These are phyloP conservation scores for Crepidodera aurea DNA, from an alignment of 2,888 invertebrate genomes.

Conservation along the genomic window DNA sequence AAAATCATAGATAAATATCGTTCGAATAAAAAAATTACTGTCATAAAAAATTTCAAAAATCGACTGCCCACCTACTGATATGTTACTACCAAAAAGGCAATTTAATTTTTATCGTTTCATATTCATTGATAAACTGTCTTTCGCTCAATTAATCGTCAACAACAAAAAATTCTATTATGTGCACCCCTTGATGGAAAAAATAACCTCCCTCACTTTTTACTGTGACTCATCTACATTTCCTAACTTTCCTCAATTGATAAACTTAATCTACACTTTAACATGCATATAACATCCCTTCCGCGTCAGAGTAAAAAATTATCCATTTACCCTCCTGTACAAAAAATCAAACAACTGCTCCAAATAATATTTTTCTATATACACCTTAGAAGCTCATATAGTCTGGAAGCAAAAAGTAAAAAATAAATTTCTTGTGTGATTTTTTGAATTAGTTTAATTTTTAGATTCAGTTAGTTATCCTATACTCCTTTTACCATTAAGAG, in stretches of 20 bases:
- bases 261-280: constrained; percentile 30
- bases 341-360: constrained; percentile 27
- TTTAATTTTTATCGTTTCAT: no score
- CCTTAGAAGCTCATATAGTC: constrained; percentile 32
- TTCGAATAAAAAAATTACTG: no score
- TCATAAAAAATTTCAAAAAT: no score
- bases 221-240: constrained; percentile 15
- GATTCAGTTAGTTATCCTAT: no score
- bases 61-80: no score
- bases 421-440: no score
- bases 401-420: neutral
- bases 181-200: neutral
- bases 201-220: neutral
- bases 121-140: neutral
- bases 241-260: constrained; percentile 20
- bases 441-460: no score
- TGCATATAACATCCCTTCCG: constrained; percentile 25
- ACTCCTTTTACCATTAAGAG: no score
- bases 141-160: neutral
- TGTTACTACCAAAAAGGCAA: no score
- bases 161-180: neutral
- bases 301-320: constrained; percentile 28
- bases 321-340: constrained; percentile 20
- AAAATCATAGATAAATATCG: no score
- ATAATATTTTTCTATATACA: constrained; percentile 21